Percentiles rank a stretch among this genome's conserved stretches.
These are phyloP conservation scores for Urocynchramus pylzowi DNA, from an alignment of 2,113 vertebrate species.

Conservation along the genomic window DNA sequence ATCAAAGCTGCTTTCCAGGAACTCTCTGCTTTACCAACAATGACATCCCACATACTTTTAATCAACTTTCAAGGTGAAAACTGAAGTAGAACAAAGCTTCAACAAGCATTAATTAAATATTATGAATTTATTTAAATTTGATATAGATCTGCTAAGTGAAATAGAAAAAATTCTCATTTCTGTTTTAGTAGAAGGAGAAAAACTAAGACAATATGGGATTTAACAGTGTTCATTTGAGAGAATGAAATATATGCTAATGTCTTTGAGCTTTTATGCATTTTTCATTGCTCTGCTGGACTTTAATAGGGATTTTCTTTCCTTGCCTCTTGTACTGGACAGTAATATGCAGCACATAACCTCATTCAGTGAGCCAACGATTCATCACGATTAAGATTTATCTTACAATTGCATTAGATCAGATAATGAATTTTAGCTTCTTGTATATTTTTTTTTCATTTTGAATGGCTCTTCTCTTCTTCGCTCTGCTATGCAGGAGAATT, in stretches of 20 bases:
- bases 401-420: background rate
- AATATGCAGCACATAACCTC: background rate
- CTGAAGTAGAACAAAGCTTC: background rate
- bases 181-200: background rate
- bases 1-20: background rate
- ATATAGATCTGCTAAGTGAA: background rate
- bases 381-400: background rate
- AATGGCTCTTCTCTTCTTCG: background rate
- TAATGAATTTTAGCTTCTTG: background rate
- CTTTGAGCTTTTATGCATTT: background rate
- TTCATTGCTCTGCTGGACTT: background rate
- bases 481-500: background rate
- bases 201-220: background rate
- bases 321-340: background rate
- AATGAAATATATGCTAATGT: conserved; percentile 3
- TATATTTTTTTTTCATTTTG: background rate
- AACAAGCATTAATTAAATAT: background rate
- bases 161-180: background rate
- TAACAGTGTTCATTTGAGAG: background rate
- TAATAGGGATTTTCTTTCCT: background rate
- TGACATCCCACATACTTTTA: background rate
- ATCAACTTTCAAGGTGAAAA: conserved; percentile 21
- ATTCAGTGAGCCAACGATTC: background rate
- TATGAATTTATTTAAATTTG: background rate
- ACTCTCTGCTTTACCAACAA: background rate